Evolutionary conservation across 2,113 vertebrate genomes (phyloP), one percentile per base, ranked within the genome.

Genomic region (Sigmodon hispidus): DNA sequence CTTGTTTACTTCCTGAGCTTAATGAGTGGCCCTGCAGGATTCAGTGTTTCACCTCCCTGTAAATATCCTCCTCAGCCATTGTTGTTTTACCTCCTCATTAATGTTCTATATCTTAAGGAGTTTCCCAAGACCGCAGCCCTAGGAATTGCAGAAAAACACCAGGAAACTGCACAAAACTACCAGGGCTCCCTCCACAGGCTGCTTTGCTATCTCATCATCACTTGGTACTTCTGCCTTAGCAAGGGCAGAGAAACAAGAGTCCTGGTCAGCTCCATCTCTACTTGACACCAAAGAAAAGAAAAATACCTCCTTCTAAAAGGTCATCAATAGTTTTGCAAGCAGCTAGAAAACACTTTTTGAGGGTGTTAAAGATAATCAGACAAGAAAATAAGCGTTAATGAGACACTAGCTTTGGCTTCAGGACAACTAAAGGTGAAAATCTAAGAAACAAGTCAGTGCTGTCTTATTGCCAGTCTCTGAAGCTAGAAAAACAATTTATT

Each of bases 331-430:
- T 79, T 81, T 63, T 72, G 52, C 52, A 85, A 72, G 11, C 77
- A 93, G 76, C 83, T 36, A 7, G 7, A 59, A 93, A 84, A 79
- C 26, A 79, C 55, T 65, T 96, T 87, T 34, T 31, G 7, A 80
- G 15, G 4, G 63, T 75, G 84, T 91, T n/a, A 91, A 88, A 94
- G 29, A 84, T 69, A 91, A 69, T 57, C 55, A 86, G 57, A 52
- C 2, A 21, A 24, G 87, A 85, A 45, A 75, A 40, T 59, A 48
- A 73, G 77, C 69, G 59, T 69, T 92, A 79, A 50, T 55, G 50
- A 48, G 19, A 21, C 10, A 36, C 29, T 87, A 69, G 83, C 57
- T 55, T 85, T 61, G 24, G 29, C 72, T 31, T 13, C 48, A 67
- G 76, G 16, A 21, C 92, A 95, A 81, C 40, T 17, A 57, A 79